Conservation (phyloP, 2,888 invertebrate species). For the Agrochola macilenta region DNA sequence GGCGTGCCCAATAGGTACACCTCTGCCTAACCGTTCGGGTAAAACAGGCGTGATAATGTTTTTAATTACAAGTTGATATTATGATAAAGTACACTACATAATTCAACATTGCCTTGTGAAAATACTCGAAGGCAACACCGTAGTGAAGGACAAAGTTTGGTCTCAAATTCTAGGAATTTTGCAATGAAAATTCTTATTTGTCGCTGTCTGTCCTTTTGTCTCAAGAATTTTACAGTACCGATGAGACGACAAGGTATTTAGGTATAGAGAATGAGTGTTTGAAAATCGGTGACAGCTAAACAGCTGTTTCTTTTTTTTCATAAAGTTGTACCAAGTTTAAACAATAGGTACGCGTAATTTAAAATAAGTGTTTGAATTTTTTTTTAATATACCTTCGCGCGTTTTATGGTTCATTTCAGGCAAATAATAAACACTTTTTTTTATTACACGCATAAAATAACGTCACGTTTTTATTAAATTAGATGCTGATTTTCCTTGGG, state of each 20-base stretch:
- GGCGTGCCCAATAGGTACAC: no score
- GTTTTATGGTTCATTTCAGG: no score
- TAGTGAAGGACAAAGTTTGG: conserved; percentile 16
- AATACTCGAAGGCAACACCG: conserved; percentile 28
- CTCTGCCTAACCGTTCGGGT: neutral
- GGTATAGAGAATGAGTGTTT: conserved; percentile 28
- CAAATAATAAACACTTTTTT: no score
- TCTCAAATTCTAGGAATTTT: conserved; percentile 43
- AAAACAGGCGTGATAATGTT: neutral
- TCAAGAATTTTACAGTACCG: conserved; percentile 14
- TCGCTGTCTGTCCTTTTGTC: conserved; percentile 30
- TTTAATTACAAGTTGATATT: neutral
- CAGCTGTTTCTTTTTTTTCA: conserved; percentile 1
- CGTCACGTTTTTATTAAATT: neutral
- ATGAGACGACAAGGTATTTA: conserved; percentile 28
- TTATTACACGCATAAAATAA: no score
- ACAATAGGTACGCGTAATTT: neutral
- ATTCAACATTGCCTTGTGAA: conserved; percentile 9
- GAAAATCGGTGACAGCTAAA: conserved; percentile 17
- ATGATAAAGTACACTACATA: conserved; percentile 5
- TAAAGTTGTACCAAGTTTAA: neutral
- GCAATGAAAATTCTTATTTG: conserved; percentile 56
- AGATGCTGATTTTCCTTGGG: neutral
- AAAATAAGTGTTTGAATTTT: no score
- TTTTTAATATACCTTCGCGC: no score